These are phyloP conservation scores for Carposina sasakii DNA, from an alignment of 1,140 invertebrate species.

Conservation along the genomic window DNA sequence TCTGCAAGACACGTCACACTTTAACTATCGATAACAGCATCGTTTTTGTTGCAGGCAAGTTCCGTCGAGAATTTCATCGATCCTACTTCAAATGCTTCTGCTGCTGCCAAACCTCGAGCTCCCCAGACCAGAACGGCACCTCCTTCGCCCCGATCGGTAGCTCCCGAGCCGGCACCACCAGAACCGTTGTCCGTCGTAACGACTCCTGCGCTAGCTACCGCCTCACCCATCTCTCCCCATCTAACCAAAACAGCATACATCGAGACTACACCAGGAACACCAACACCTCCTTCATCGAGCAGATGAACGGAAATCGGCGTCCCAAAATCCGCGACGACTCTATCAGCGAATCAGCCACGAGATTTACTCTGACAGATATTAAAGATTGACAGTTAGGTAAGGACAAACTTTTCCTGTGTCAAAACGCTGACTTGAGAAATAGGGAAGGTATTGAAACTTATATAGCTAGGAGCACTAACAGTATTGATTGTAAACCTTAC, in stretches of 20 bases:
- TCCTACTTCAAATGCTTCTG: constrained; percentile 71
- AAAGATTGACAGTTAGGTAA: constrained; percentile 59
- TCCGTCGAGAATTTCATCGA: constrained; percentile 67
- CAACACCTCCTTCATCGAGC: constrained; percentile 65
- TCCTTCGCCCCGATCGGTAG: constrained; percentile 58
- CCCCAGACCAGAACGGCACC: constrained; percentile 49
- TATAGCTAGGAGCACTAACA: constrained; percentile 51
- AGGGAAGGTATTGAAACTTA: constrained; percentile 44
- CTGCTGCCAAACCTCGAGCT: constrained; percentile 40
- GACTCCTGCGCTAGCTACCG: constrained; percentile 66
- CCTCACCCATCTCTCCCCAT: constrained; percentile 61
- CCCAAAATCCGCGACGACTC: constrained; percentile 55
- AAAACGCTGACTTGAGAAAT: constrained; percentile 31
- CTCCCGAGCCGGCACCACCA: constrained; percentile 48
- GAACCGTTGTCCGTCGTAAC: constrained; percentile 52
- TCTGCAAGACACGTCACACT: no score
- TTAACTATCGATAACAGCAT: no score
- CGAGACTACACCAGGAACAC: constrained; percentile 50
- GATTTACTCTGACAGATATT: constrained; percentile 55
- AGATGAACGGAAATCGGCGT: constrained; percentile 56
- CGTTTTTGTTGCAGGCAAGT: constrained; percentile 68
- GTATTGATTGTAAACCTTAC: constrained; percentile 56
- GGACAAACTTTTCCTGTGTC: constrained; percentile 33
- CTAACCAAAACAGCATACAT: constrained; percentile 57
- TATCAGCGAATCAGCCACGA: constrained; percentile 58